Conservation (phyloP, 1,140 invertebrate species). For the Propsilocerus akamusi region DNA sequence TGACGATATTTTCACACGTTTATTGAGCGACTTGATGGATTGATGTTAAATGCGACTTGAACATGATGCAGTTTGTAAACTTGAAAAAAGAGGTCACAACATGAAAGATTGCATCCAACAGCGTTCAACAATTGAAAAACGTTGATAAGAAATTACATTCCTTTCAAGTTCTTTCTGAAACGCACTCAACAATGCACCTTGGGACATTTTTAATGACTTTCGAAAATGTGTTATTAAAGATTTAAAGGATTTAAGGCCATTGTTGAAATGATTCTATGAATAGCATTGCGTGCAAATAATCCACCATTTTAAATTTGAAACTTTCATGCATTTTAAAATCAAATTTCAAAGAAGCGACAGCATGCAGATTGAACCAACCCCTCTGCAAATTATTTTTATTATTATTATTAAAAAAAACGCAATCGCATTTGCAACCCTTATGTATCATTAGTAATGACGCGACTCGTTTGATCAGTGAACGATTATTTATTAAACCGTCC, state of each 20-base stretch:
- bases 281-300: slow-evolving; percentile 1
- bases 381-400: neutral
- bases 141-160: no score
- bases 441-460: neutral
- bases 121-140: no score
- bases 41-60: no score
- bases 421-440: neutral
- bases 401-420: neutral
- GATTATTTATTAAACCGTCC: neutral
- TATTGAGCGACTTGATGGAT: no score
- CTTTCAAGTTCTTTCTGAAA: no score
- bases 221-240: no score
- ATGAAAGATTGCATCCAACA: no score
- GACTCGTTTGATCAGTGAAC: neutral
- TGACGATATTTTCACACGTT: neutral
- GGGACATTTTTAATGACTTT: no score
- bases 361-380: neutral
- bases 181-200: no score
- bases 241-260: neutral
- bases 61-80: no score
- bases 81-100: no score
- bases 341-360: neutral
- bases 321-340: neutral
- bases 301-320: neutral
- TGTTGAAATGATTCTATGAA: neutral